phyloP scores from a whole-genome alignment of 2,797 vertebrate species.

The Spinus pinus region DNA sequence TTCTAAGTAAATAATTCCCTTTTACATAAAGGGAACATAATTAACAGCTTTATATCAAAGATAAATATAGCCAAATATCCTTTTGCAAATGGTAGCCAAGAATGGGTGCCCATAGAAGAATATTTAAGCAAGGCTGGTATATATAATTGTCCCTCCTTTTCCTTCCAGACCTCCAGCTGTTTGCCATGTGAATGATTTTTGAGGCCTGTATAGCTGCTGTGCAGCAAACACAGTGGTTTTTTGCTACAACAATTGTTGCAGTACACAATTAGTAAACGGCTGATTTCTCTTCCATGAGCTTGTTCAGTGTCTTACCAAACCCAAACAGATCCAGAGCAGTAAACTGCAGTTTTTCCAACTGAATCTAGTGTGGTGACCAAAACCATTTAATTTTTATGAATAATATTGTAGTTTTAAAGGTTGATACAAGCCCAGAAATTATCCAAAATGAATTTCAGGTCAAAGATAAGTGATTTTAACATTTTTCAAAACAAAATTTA shows the following conservation, averaged over 20 bases:
- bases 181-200: background rate
- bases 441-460: background rate
- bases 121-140: background rate
- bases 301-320: background rate
- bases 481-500: background rate
- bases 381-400: background rate
- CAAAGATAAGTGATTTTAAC: background rate
- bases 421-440: background rate
- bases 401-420: background rate
- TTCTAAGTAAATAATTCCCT: background rate
- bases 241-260: background rate
- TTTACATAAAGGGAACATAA: background rate
- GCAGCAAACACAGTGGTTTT: background rate
- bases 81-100: background rate
- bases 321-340: background rate
- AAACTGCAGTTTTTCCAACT: background rate
- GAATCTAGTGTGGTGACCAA: background rate
- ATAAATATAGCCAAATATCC: background rate
- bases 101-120: background rate
- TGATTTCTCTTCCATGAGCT: background rate
- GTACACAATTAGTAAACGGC: background rate
- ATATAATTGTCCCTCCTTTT: background rate
- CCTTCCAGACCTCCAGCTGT: background rate
- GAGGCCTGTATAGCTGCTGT: background rate
- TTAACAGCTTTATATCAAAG: background rate